Evolutionary conservation across 2,797 vertebrate genomes (phyloP).

Genomic region (Muscicapa comitata): DNA sequence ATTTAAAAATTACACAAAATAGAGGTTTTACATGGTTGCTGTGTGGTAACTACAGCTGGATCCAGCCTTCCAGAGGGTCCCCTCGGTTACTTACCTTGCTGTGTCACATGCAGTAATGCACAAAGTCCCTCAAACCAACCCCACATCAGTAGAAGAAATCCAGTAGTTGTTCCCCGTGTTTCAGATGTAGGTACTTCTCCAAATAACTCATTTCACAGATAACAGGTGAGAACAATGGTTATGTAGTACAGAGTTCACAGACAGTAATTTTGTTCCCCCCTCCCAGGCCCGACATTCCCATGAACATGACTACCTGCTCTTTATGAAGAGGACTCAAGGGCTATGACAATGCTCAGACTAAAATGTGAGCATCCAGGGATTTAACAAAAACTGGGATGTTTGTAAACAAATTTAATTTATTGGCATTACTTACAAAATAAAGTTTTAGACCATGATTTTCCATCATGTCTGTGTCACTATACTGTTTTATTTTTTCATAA

Average conservation of each 20-base stretch:
- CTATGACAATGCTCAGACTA: constrained; percentile 23
- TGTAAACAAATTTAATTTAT: constrained; percentile 75
- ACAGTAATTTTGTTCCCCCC: neutral
- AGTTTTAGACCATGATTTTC: constrained; percentile 72
- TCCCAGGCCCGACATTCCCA: neutral
- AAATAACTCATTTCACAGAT: neutral
- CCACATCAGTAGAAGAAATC: neutral
- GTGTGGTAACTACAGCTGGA: constrained; percentile 35
- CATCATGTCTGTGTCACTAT: constrained; percentile 61
- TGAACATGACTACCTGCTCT: neutral
- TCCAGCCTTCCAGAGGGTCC: constrained; percentile 5
- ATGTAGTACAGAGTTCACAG: constrained; percentile 33
- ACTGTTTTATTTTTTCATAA: constrained; percentile 68
- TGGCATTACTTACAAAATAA: constrained; percentile 76
- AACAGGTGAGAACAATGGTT: constrained; percentile 9
- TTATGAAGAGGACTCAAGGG: constrained; percentile 35
- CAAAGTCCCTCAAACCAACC: neutral
- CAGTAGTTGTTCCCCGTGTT: neutral
- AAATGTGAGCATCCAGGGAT: constrained; percentile 40
- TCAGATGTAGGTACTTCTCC: neutral
- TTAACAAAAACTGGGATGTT: constrained; percentile 63
- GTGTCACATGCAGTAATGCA: neutral
- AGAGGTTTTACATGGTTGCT: constrained; percentile 63
- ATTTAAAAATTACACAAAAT: constrained; percentile 75
- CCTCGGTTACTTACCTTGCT: constrained; percentile 52